Conservation (phyloP, 1,140 invertebrate genomes). For the Caenorhabditis tropicalis region DNA sequence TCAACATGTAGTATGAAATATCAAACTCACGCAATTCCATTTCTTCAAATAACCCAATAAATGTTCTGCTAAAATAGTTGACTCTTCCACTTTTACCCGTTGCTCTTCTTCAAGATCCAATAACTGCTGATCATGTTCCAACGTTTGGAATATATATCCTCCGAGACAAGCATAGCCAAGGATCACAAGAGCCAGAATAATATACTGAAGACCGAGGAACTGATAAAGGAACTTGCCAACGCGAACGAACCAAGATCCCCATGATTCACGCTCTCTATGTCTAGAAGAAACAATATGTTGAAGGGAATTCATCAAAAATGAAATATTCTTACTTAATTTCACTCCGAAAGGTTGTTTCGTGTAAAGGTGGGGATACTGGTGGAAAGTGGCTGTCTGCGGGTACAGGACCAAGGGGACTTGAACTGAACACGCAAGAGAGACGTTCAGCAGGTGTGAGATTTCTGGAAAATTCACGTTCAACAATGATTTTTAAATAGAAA, state of each 20-base stretch:
- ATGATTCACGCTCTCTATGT: background rate
- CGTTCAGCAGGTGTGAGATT: conserved; percentile 5
- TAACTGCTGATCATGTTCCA: conserved; percentile 35
- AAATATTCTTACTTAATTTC: background rate
- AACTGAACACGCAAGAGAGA: background rate
- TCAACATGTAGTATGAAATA: background rate
- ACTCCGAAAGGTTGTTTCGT: background rate
- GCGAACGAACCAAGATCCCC: conserved; percentile 5
- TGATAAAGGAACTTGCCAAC: conserved; percentile 2
- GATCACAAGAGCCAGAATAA: background rate
- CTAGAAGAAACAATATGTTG: background rate
- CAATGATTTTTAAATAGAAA: background rate
- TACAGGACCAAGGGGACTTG: background rate
- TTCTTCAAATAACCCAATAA: background rate
- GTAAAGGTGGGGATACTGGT: background rate
- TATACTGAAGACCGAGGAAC: conserved; percentile 11
- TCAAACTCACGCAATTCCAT: background rate
- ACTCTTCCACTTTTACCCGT: background rate
- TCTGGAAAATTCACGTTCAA: background rate
- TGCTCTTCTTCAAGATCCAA: background rate
- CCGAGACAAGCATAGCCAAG: conserved; percentile 29
- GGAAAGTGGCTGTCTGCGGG: background rate
- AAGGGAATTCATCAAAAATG: background rate
- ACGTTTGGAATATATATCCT: conserved; percentile 19
- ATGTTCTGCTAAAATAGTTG: background rate